Base-by-base conservation (phyloP, 1,140 invertebrate genomes). In the Apolygus lucorum region DNA sequence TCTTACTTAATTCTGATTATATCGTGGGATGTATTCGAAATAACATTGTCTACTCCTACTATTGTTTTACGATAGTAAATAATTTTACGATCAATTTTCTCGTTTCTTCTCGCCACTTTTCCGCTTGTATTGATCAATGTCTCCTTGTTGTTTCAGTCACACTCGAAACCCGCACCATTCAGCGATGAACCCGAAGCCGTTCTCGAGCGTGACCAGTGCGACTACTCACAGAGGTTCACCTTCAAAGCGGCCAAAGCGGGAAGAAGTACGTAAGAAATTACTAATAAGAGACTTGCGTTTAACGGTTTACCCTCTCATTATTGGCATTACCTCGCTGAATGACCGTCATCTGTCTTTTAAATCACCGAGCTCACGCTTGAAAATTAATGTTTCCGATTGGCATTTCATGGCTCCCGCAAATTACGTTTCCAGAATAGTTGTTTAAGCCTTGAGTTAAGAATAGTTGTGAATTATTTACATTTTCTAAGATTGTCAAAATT, bases 151-250 rank as follows among this genome's bases (percentile, higher is more conserved):
- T 27, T 68, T 24, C 28, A 66, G 67, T 72, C 71, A 22, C 49
- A 63, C n/a, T 28, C 59, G 8, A 84, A 83, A 70, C 87, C 92
- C 74, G 95, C 96, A 17, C 94, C 94, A 13, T 98, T 92, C 79
- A 90, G 88, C 74, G 87, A 91, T 78, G 96, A 99, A 74, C 83
- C 86, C 42, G 85, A 87, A 68, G 96, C 96, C 4, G 79, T 90
- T 28, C 75, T 81, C 71, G 92, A 92, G 76, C 82, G 90, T 42
- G 84, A 92, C 28, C 79, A 83, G 2, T 93, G 90, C 77, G 90
- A 98, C 80, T 99, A 99, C 66, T 83, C 84, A 11, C 79, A 84
- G 28, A 88, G 88, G 76, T 94, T 99, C 72, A 88, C 91, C 0
- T 83, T 90, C 71, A 90, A 96, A 74, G 86, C 87, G 80, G 96